Conservation (phyloP, 1,140 invertebrate genomes). For the Archegozetes longisetosus region DNA sequence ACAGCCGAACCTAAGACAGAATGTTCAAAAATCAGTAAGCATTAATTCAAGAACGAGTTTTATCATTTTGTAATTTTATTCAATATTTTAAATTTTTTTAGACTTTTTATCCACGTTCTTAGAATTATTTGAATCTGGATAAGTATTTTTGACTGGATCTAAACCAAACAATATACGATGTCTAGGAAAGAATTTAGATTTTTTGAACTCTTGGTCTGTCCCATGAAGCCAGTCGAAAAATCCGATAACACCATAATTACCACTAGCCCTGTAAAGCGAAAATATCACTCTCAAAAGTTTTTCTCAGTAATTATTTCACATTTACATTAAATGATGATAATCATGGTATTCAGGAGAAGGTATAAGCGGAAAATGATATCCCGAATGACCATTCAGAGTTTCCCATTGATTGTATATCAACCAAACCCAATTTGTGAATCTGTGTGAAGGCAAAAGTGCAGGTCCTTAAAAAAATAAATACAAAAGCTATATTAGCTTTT, state of each 20-base stretch:
- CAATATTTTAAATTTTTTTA: too few species aligned
- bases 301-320: not conserved
- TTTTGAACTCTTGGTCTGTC: slow-evolving; percentile 18
- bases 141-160: too few species aligned
- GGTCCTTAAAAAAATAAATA: slow-evolving; percentile 35
- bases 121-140: too few species aligned
- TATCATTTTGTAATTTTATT: too few species aligned
- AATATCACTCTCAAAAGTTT: not conserved
- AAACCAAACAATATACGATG: slow-evolving; percentile 11
- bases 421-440: slow-evolving; percentile 64
- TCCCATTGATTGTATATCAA: slow-evolving; percentile 55
- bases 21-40: too few species aligned
- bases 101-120: too few species aligned
- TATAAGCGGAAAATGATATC: slow-evolving; percentile 71
- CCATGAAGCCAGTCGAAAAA: slow-evolving; percentile 21
- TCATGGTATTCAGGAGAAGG: slow-evolving; percentile 74
- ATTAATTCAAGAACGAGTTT: too few species aligned
- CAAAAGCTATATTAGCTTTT: too few species aligned
- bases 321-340: slow-evolving; percentile 71
- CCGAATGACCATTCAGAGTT: slow-evolving; percentile 65
- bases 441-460: slow-evolving; percentile 57
- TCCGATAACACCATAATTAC: slow-evolving; percentile 19
- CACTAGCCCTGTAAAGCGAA: slow-evolving; percentile 14
- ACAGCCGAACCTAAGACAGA: too few species aligned
- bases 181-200: slow-evolving; percentile 12